Evolutionary conservation across 2,888 invertebrate species (phyloP), one percentile per base, ranked within the genome.

Genomic region (Cerastoderma edule): DNA sequence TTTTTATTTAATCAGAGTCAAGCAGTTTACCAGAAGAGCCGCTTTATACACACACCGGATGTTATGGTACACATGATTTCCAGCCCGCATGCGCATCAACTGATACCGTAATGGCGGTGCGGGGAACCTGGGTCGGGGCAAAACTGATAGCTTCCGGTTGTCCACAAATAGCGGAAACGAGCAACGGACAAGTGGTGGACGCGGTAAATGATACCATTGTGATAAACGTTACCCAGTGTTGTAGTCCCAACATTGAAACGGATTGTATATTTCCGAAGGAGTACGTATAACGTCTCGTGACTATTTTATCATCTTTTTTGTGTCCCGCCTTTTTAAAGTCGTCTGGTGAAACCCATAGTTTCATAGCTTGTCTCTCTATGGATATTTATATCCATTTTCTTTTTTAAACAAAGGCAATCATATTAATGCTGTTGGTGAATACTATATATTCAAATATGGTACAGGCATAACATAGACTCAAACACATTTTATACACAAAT

Each of bases 61-160:
- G 57, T 19, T 57, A 32, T 22, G 57, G 57, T 32, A 57, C 33
- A 28, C 30, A 57, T 22, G 16, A n/a, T 13, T 57, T 57, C 32
- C 57, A 57, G n/a, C 57, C 57, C 8, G 8, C 4, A 19, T 57
- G 57, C 57, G n/a, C 30, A 2, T 32, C 19, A 32, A 32, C 16
- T 22, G 57, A 57, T 32, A 57, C 57, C n/a, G 57, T 57, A 19
- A 57, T 57, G 19, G 57, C 57, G 30, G 57, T 57, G 33, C 30
- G 16, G 30, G 33, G 33, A 5, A 30, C 32, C 6, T n/a, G 19
- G 30, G 57, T 57, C 4, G 57, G 57, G 57, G 33, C 13, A 19
- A 57, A 57, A 32, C 32, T 19, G 8, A 2, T 19, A 4, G n/a
- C 16, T 28, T 24, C 57, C 3, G 3, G 13, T 32, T 57, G 57